These are phyloP conservation scores for Nymphalis urticae DNA, from an alignment of 2,888 invertebrate species.

Conservation along the genomic window DNA sequence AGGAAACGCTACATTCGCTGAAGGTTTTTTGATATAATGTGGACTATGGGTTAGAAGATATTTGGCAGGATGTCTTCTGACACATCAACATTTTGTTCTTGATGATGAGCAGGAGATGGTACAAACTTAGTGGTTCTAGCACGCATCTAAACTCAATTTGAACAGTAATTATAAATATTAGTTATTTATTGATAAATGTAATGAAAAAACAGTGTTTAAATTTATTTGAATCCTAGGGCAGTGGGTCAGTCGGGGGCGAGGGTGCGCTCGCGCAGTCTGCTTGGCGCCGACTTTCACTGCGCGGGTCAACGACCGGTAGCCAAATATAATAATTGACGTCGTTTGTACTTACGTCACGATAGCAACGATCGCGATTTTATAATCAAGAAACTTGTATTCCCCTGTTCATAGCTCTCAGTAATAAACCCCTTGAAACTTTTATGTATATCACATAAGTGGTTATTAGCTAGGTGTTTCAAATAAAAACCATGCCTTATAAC, in stretches of 20 bases:
- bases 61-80: too few relatives aligned
- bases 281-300: slow-evolving; percentile 75
- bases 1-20: too few relatives aligned
- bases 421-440: neutral
- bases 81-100: too few relatives aligned
- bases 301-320: slow-evolving; percentile 60
- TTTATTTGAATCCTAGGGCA: slow-evolving; percentile 21
- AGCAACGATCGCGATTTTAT: neutral
- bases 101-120: too few relatives aligned
- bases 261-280: slow-evolving; percentile 56
- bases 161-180: too few relatives aligned
- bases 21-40: too few relatives aligned
- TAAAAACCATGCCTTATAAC: too few relatives aligned
- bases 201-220: neutral
- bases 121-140: too few relatives aligned
- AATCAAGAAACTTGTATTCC: neutral
- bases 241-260: slow-evolving; percentile 34
- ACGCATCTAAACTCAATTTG: too few relatives aligned
- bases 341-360: slow-evolving; percentile 3
- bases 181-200: neutral
- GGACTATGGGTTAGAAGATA: too few relatives aligned
- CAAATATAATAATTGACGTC: slow-evolving; percentile 60
- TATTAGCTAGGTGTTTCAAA: too few relatives aligned
- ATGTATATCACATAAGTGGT: too few relatives aligned
- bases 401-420: neutral